Percentiles rank a stretch among this genome's conserved stretches.
phyloP scores from a whole-genome alignment of 2,888 invertebrate genomes.

The Eilema depressum region DNA sequence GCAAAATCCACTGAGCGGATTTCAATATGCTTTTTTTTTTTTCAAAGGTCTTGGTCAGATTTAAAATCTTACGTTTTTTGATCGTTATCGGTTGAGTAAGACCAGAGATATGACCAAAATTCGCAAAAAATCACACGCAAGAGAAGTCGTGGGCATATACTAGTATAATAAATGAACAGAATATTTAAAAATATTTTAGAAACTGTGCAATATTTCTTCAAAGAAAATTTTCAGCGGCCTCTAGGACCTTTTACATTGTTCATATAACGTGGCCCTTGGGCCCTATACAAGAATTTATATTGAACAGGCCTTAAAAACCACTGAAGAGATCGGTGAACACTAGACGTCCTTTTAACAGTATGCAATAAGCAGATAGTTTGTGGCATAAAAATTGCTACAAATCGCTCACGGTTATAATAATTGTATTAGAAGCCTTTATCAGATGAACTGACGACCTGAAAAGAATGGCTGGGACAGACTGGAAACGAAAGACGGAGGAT shows the following conservation, averaged over 20 bases:
- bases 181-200: background rate
- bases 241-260: conserved; percentile 16
- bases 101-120: no score
- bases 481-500: no score
- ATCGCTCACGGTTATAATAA: no score
- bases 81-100: no score
- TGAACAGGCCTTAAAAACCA: conserved; percentile 48
- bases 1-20: no score
- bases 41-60: no score
- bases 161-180: background rate
- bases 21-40: no score
- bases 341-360: conserved; percentile 25
- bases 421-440: no score
- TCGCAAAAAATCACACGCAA: no score
- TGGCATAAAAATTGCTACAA: background rate
- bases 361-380: conserved; percentile 2
- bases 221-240: background rate
- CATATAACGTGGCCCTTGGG: conserved; percentile 29
- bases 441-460: background rate
- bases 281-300: conserved; percentile 52
- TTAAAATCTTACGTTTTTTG: no score
- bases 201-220: background rate
- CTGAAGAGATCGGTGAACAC: conserved; percentile 42
- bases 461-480: no score
- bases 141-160: no score